Conservation (phyloP, 2,797 vertebrate species). For the Megalops cyprinoides region DNA sequence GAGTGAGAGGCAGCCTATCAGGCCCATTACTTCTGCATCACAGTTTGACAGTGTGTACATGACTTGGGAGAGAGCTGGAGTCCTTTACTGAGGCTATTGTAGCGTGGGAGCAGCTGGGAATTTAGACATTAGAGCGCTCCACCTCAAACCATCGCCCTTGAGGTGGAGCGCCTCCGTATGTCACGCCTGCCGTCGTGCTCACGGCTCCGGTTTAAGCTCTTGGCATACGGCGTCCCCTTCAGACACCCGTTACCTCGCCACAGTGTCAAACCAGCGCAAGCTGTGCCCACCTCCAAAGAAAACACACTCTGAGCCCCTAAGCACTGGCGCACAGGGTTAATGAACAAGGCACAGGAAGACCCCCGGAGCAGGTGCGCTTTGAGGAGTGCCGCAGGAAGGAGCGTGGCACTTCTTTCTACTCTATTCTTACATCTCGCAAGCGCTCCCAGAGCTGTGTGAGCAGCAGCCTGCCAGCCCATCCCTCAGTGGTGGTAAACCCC, state of each 20-base stretch:
- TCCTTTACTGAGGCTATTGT: neutral
- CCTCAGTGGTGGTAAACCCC: slow-evolving; percentile 19
- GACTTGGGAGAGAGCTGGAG: slow-evolving; percentile 42
- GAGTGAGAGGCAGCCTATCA: too few relatives aligned
- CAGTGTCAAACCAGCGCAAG: neutral
- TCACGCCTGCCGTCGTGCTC: neutral
- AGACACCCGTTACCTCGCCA: too few relatives aligned
- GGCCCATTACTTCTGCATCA: slow-evolving; percentile 40
- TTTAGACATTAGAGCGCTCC: neutral
- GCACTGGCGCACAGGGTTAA: neutral
- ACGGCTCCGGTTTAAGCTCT: neutral
- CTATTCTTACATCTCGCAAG: slow-evolving; percentile 26
- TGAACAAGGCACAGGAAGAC: neutral
- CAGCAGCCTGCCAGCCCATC: neutral
- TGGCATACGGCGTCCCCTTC: neutral
- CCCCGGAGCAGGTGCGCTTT: neutral
- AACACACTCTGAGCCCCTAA: neutral
- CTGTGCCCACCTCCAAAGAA: neutral
- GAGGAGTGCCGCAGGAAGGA: neutral
- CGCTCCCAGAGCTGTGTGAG: neutral
- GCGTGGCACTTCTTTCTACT: slow-evolving; percentile 33
- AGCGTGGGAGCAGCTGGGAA: neutral
- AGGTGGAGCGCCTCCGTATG: too few relatives aligned
- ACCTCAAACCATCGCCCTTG: too few relatives aligned
- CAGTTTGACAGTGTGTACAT: slow-evolving; percentile 21